These are phyloP conservation scores for Bombus superbus DNA, from an alignment of 1,140 invertebrate species.

Conservation along the genomic window DNA sequence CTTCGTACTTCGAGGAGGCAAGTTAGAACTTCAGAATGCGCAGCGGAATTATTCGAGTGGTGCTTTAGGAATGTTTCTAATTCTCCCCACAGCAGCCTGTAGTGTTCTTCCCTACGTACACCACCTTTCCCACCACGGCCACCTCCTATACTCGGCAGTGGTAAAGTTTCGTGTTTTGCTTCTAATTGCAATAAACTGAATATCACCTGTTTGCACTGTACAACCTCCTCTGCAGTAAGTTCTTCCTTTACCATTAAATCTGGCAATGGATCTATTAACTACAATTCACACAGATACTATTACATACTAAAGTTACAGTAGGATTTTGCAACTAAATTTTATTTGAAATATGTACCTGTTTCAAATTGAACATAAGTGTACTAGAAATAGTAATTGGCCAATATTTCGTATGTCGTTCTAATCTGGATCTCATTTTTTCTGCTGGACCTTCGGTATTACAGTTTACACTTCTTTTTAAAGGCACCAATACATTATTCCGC, in stretches of 20 bases:
- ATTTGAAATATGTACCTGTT: conserved; percentile 84
- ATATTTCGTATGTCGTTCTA: conserved; percentile 92
- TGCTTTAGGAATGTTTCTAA: conserved; percentile 92
- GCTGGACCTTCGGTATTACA: conserved; percentile 81
- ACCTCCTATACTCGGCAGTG: conserved; percentile 85
- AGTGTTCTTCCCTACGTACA: conserved; percentile 92
- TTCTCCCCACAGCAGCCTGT: conserved; percentile 94
- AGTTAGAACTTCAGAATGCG: conserved; percentile 91
- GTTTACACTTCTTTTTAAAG: conserved; percentile 83
- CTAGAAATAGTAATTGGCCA: conserved; percentile 97
- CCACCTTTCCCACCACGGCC: conserved; percentile 84
- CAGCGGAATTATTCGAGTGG: conserved; percentile 85
- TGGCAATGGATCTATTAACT: conserved; percentile 92
- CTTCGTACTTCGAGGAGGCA: conserved; percentile 92
- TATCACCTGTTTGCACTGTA: conserved; percentile 94
- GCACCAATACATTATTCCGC: conserved; percentile 91
- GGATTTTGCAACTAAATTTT: conserved; percentile 23
- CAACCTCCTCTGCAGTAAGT: conserved; percentile 92
- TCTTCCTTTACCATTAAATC: conserved; percentile 92
- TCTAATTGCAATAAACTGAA: conserved; percentile 92
- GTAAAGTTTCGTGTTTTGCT: conserved; percentile 91
- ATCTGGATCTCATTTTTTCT: conserved; percentile 86
- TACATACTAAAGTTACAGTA: not conserved
- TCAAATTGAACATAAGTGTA: conserved; percentile 95
- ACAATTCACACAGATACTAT: conserved; percentile 19